Base-by-base conservation (phyloP, 2,888 invertebrate species). In the Alcis repandata region DNA sequence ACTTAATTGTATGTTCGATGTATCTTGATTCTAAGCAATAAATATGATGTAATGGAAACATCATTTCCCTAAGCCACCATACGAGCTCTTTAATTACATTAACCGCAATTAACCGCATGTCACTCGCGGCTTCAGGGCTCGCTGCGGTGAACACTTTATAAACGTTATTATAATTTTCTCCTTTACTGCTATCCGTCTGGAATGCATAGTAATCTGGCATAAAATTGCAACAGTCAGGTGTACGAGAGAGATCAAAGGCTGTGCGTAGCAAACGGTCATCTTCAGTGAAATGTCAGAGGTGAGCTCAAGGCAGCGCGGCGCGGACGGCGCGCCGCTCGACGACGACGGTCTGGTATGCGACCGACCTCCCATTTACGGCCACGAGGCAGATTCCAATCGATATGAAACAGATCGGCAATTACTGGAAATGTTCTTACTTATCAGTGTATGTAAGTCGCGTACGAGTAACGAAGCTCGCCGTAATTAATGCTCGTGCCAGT, bases 211-310 rank as follows among this genome's bases (percentile, higher is more conserved):
- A 87, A 88, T 87, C 81, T 85, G 77, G 84, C 84, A 87, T 88
- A 86, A 88, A 88, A 87, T 88, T 87, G 82, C 88, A 85, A 84
- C 79, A 86, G 85, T 80, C 76, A 77, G 72, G 76, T 78, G 79
- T 80, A 77, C 73, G 77, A 82, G 80, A 80, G 81, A 88, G 89
- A 90, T 90, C 87, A 91, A 85, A 89, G 87, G 85, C 86, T 87
- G 82, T 75, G 79, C 76, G 76, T 78, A 79, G 83, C 83, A 83
- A 86, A 82, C 84, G 87, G 89, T 85, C 89, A 87, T 91, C 89
- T 86, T 82, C 82, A 76, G 71, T 68, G 68, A 89, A 91, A 91
- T 91, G 89, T 80, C 90, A 89, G 78, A 86, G 90, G 89, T 91
- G 83, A 79, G 60, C 67, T 71, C 75, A 73, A 75, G 72, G 68